Conservation (phyloP, 1,140 invertebrate genomes). For the Bombus turneri region DNA sequence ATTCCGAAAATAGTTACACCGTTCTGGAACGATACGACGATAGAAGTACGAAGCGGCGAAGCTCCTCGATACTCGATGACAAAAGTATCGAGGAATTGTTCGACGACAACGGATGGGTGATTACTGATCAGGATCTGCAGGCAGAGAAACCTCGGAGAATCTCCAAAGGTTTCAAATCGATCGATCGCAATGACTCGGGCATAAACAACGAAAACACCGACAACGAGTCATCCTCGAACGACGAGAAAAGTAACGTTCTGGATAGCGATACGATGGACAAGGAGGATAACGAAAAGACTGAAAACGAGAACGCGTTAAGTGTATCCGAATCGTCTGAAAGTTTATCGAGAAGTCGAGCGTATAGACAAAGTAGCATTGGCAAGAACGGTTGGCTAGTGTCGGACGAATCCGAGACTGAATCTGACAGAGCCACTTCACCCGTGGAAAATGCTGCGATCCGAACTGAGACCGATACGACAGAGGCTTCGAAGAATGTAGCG, state of each 20-base stretch:
- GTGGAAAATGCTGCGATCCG: not conserved
- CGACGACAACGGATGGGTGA: conserved; percentile 80
- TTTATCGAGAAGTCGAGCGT: conserved; percentile 38
- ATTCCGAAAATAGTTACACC: conserved; percentile 13
- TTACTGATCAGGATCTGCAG: conserved; percentile 68
- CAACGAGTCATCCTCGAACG: conserved; percentile 7
- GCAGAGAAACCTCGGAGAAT: not conserved
- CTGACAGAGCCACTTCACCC: conserved; percentile 59
- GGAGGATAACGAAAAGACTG: not conserved
- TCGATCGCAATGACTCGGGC: not conserved
- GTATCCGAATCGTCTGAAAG: not conserved
- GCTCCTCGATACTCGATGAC: conserved; percentile 57
- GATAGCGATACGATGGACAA: not conserved
- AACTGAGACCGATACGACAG: not conserved
- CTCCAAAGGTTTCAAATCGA: conserved; percentile 14
- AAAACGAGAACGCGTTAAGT: conserved; percentile 8
- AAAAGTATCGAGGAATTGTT: conserved; percentile 73
- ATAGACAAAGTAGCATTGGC: conserved; percentile 68
- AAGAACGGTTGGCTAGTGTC: conserved; percentile 76
- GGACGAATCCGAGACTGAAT: conserved; percentile 74
- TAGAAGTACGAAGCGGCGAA: conserved; percentile 38
- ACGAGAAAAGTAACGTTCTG: not conserved
- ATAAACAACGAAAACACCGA: not conserved
- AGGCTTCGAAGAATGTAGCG: not conserved
- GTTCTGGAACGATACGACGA: conserved; percentile 23